Evolutionary conservation across 1,140 invertebrate genomes (phyloP).

Genomic region (Drosophila nasuta): DNA sequence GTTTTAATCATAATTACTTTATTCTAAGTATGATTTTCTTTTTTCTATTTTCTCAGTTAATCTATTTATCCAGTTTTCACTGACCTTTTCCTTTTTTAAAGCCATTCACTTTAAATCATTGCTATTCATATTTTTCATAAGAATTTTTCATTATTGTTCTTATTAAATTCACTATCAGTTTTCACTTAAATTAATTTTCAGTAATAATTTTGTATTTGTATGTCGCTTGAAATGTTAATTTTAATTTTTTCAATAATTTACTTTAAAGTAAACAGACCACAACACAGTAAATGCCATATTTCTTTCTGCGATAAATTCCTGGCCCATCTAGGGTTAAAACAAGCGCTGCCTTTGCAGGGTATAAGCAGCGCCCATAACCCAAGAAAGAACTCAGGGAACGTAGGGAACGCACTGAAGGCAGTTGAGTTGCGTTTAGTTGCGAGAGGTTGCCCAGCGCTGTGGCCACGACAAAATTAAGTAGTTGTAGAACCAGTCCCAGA

Average conservation of each 20-base stretch:
- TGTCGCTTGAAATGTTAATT: too few relatives aligned
- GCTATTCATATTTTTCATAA: too few relatives aligned
- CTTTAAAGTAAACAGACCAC: too few relatives aligned
- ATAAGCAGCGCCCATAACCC: slow-evolving; percentile 3
- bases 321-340: neutral
- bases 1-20: too few relatives aligned
- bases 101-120: slow-evolving; percentile 10
- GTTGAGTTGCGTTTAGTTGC: slow-evolving; percentile 5
- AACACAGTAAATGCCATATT: too few relatives aligned
- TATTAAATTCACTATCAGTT: too few relatives aligned
- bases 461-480: slow-evolving; percentile 73
- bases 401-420: slow-evolving; percentile 38
- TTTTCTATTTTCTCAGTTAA: neutral
- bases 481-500: slow-evolving; percentile 73
- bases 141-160: too few relatives aligned
- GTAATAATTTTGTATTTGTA: too few relatives aligned
- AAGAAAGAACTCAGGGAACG: slow-evolving; percentile 29
- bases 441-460: slow-evolving; percentile 15
- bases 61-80: neutral
- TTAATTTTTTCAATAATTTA: too few relatives aligned
- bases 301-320: neutral
- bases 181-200: too few relatives aligned
- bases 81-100: slow-evolving; percentile 18
- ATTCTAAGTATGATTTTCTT: neutral
- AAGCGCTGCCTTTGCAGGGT: neutral